Evolutionary conservation across 1,140 invertebrate genomes (phyloP).

Genomic region (Microplitis mediator): DNA sequence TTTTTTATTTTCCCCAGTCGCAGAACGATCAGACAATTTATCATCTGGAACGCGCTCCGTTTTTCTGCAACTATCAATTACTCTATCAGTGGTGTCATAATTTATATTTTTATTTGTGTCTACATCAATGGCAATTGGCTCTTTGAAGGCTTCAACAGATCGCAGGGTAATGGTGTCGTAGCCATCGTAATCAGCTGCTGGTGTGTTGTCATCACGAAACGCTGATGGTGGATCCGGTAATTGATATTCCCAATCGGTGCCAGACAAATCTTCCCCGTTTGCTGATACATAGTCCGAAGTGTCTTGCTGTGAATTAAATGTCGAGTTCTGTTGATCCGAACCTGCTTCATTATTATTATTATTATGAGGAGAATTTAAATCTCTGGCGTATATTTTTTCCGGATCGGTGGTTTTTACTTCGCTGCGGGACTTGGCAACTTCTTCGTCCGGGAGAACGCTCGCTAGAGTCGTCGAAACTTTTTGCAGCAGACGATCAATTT

Average conservation of each 20-base stretch:
- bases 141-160: slow-evolving; percentile 32
- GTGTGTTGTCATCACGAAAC: slow-evolving; percentile 63
- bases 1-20: slow-evolving; percentile 1
- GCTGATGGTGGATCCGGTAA: slow-evolving; percentile 69
- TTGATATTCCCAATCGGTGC: slow-evolving; percentile 67
- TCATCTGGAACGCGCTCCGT: background rate
- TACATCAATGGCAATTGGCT: background rate
- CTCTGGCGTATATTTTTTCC: background rate
- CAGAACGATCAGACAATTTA: background rate
- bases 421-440: background rate
- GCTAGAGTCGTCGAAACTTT: slow-evolving; percentile 58
- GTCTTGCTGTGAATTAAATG: slow-evolving; percentile 42
- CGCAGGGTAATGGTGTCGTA: slow-evolving; percentile 46
- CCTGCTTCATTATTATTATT: background rate
- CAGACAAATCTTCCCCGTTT: slow-evolving; percentile 47
- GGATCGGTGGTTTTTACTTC: background rate
- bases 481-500: slow-evolving; percentile 53
- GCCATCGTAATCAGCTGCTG: slow-evolving; percentile 38
- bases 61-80: background rate
- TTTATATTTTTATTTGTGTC: background rate
- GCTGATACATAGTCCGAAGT: slow-evolving; percentile 57
- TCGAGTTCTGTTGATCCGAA: slow-evolving; percentile 32
- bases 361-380: background rate
- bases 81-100: background rate
- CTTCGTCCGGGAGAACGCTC: slow-evolving; percentile 31